Conservation (phyloP, 1,140 invertebrate species). For the Melitaea cinxia region DNA sequence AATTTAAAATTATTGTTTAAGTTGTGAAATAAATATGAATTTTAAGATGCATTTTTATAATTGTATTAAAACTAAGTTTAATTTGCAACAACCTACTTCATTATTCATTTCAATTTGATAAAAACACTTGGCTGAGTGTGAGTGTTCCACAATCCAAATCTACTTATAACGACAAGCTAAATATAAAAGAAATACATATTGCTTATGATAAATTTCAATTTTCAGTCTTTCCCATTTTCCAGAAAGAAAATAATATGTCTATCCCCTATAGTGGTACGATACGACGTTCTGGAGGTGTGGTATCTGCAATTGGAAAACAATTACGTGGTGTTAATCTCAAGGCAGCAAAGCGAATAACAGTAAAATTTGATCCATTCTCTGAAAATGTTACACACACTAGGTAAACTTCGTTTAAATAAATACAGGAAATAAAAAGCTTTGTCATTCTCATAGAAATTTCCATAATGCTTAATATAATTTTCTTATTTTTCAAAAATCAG, state of each 20-base stretch:
- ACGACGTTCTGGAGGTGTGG: constrained; percentile 83
- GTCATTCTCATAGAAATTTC: too few relatives aligned
- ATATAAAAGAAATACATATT: not conserved
- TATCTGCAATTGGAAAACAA: constrained; percentile 87
- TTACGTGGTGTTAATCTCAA: constrained; percentile 87
- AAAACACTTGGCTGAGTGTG: not conserved
- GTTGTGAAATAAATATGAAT: too few relatives aligned
- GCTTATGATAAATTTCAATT: constrained; percentile 16
- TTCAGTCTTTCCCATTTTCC: constrained; percentile 37
- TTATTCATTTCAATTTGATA: not conserved
- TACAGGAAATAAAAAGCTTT: not conserved
- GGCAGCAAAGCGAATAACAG: constrained; percentile 88
- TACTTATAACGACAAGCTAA: too few relatives aligned
- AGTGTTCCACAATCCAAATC: not conserved
- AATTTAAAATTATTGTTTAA: too few relatives aligned
- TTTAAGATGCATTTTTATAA: too few relatives aligned
- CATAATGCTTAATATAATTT: not conserved
- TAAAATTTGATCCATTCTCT: constrained; percentile 93
- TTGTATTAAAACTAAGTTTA: too few relatives aligned
- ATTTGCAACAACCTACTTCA: too few relatives aligned
- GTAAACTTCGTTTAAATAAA: constrained; percentile 67
- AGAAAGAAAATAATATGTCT: constrained; percentile 80
- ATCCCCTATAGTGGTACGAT: constrained; percentile 86
- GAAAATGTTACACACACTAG: constrained; percentile 86
- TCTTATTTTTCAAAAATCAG: not conserved